Evolutionary conservation across 2,113 vertebrate species (phyloP), one percentile per base, ranked within the genome.

Genomic region (Boulengeromyrus knoepffleri): DNA sequence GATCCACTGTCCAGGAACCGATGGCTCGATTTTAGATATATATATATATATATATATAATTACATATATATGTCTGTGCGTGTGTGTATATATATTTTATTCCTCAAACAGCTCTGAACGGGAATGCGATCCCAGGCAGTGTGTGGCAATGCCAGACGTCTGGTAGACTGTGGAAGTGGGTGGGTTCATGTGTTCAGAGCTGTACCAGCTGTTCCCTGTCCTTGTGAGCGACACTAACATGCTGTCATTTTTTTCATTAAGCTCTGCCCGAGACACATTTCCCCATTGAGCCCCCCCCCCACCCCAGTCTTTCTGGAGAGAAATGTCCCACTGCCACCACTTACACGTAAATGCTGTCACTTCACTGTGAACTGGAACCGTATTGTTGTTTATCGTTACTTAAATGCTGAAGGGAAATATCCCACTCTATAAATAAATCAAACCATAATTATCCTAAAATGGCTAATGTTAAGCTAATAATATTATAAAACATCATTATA

Each of bases 1-100:
- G 21, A 58, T 62, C 19, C 62, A 50, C 52, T 89, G 93, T 89
- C 93, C 92, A 91, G 92, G 92, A 91, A 91, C 93, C 92, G 15
- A 92, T 45, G 80, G 87, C 87, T 87, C 13, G 90, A 74, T 90
- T 90, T 36, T 90, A 62, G 49, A 10, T 66, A 39, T 85, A 89
- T 62, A 31, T 80, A 19, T 62, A 50, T 17, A 27, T 36, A 36
- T 39, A 6, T 49, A 2, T 87, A 39, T 2, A 39, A 39, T 39
- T 2, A 2, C 36, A 39, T 39, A 39, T 39, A 39, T 39, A 39
- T 39, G 36, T 39, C 1, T 39, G 36, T 39, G 36, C 2, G 36
- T 39, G 5, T 84, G 12, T 84, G 12, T 45, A 3, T 86, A 9
- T 27, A 10, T 83, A 15, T 83, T 2, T 84, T 45, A 45, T 84